A percentile compares a stretch with the other conserved stretches of the same genome.
Conservation (phyloP, 2,888 invertebrate genomes). For the Protodeltote pygarga region DNA sequence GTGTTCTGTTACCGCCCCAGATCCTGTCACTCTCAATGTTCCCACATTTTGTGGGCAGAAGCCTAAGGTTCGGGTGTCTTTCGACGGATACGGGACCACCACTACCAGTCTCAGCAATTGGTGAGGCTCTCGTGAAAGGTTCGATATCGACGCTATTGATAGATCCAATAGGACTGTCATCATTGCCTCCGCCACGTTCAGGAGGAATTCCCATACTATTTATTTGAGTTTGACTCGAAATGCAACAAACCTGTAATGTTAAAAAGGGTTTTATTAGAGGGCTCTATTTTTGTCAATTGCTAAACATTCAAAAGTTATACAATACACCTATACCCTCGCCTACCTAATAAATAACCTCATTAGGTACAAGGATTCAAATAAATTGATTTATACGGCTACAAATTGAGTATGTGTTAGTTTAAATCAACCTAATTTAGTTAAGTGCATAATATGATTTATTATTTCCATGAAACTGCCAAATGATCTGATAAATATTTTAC, state of each 20-base stretch:
- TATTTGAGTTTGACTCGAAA: background rate
- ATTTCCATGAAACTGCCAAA: too few species aligned
- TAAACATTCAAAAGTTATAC: too few species aligned
- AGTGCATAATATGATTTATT: too few species aligned
- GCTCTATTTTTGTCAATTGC: too few species aligned
- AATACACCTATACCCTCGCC: too few species aligned
- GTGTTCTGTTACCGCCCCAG: slow-evolving; percentile 87
- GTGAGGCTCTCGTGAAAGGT: slow-evolving; percentile 22
- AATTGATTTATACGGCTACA: too few species aligned
- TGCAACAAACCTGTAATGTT: slow-evolving; percentile 66
- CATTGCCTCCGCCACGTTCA: background rate
- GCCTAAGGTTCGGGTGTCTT: slow-evolving; percentile 47
- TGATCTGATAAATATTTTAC: too few species aligned
- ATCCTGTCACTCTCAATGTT: slow-evolving; percentile 84
- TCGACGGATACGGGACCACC: slow-evolving; percentile 35
- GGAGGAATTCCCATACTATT: background rate
- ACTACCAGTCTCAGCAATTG: slow-evolving; percentile 17
- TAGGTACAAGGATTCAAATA: too few species aligned
- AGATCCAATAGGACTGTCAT: slow-evolving; percentile 9
- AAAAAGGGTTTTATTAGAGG: too few species aligned
- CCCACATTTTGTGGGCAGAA: slow-evolving; percentile 85
- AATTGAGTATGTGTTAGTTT: too few species aligned
- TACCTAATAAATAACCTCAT: too few species aligned
- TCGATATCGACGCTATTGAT: slow-evolving; percentile 27
- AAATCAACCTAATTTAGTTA: too few species aligned